Percentiles rank a stretch among this genome's conserved stretches.
Evolutionary conservation across 2,113 vertebrate species (phyloP).

Genomic region (Lethenteron camtschaticum): DNA sequence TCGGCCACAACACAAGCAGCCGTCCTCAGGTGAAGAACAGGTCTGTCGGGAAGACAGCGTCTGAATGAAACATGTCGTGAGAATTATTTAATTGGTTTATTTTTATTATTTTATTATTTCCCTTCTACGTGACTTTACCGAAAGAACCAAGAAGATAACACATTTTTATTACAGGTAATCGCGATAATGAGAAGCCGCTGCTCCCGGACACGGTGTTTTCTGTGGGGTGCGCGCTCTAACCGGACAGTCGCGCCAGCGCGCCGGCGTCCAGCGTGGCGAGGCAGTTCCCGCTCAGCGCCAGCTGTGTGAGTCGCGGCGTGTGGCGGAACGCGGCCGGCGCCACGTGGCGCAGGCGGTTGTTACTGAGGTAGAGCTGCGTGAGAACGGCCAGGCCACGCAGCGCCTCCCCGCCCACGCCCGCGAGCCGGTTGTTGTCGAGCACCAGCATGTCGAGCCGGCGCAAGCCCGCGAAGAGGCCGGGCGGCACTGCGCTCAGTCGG

Average conservation of each 20-base stretch:
- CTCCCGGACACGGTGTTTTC: no score
- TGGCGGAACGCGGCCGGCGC: constrained; percentile 22
- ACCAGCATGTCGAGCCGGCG: constrained; percentile 28
- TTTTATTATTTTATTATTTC: no score
- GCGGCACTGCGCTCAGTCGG: constrained; percentile 21
- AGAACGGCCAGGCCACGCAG: constrained; percentile 23
- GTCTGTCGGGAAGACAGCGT: no score
- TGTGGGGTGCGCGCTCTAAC: constrained; percentile 14
- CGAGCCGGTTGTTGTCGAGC: constrained; percentile 31
- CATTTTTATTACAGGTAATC: no score
- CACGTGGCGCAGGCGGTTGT: constrained; percentile 24
- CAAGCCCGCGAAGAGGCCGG: constrained; percentile 18
- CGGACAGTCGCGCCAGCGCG: constrained; percentile 19
- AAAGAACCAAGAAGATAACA: no score
- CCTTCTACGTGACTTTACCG: no score
- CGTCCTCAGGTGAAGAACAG: no score
- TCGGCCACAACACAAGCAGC: no score
- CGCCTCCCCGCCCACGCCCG: constrained; percentile 14
- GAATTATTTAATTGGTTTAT: no score
- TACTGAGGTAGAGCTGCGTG: constrained; percentile 32
- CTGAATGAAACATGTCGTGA: no score
- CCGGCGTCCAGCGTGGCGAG: constrained; percentile 26
- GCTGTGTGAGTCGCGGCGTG: constrained; percentile 23
- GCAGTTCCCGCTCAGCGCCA: constrained; percentile 29
- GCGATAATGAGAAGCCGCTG: no score